A percentile compares a stretch with the other conserved stretches of the same genome.
These are phyloP conservation scores for Oxytorus armatus DNA, from an alignment of 2,888 invertebrate species.

Conservation along the genomic window DNA sequence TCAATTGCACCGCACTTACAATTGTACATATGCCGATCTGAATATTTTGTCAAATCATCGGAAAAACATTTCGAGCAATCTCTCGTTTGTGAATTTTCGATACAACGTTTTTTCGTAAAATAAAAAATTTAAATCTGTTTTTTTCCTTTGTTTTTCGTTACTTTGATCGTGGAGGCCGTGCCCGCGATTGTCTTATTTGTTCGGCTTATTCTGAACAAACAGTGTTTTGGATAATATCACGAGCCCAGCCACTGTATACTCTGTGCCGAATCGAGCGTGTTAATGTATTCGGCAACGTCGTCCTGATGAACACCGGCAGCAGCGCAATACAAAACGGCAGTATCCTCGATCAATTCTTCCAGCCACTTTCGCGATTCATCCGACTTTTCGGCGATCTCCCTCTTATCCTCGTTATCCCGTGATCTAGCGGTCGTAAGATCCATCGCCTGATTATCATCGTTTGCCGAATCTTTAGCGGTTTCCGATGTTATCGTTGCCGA, in stretches of 20 bases:
- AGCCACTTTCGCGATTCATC: conserved; percentile 66
- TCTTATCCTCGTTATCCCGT: conserved; percentile 38
- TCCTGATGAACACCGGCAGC: conserved; percentile 79
- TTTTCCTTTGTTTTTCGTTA: too few relatives aligned
- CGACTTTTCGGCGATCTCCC: conserved; percentile 28
- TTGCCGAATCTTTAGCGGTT: conserved; percentile 6
- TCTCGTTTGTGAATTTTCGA: too few relatives aligned
- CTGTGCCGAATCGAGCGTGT: conserved; percentile 76
- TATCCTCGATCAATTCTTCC: conserved; percentile 79
- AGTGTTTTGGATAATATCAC: conserved; percentile 51
- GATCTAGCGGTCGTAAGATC: conserved; percentile 63
- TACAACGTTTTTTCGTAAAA: too few relatives aligned
- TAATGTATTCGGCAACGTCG: conserved; percentile 78
- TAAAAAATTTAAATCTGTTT: too few relatives aligned
- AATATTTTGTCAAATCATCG: too few relatives aligned
- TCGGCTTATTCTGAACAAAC: too few relatives aligned
- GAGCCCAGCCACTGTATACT: conserved; percentile 77
- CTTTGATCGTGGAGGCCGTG: too few relatives aligned
- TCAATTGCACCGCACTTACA: too few relatives aligned
- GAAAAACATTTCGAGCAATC: too few relatives aligned
- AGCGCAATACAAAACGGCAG: conserved; percentile 81
- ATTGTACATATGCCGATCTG: too few relatives aligned
- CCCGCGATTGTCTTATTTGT: too few relatives aligned
- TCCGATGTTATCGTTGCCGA: conserved; percentile 39
- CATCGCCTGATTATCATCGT: conserved; percentile 54